Evolutionary conservation across 1,140 invertebrate genomes (phyloP).

Genomic region (Metopolophium dirhodum): DNA sequence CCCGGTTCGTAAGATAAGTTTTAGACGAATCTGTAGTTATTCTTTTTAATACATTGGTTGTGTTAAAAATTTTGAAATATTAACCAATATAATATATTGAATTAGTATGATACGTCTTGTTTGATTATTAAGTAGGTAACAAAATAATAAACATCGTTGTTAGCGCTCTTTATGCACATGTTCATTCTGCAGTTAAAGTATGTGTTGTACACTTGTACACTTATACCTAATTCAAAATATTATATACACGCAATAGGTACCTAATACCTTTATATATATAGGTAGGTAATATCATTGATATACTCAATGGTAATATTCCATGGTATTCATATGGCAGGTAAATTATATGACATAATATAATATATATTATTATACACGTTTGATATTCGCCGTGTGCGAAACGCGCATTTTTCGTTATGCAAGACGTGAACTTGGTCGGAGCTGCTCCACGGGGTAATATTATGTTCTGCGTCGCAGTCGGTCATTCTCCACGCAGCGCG

Average conservation of each 20-base stretch:
- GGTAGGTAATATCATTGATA: too few species aligned
- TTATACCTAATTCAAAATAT: background rate
- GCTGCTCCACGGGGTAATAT: background rate
- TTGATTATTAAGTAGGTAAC: background rate
- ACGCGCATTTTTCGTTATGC: background rate
- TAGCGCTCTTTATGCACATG: background rate
- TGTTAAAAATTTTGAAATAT: too few species aligned
- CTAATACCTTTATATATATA: too few species aligned
- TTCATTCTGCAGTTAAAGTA: background rate
- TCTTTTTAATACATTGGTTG: too few species aligned
- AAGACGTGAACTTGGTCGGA: background rate
- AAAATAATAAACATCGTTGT: background rate
- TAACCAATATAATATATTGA: too few species aligned
- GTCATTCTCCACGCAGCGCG: background rate
- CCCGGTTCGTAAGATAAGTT: too few species aligned
- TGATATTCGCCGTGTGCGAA: background rate
- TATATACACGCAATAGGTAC: too few species aligned
- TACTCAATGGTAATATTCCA: too few species aligned
- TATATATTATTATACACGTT: background rate
- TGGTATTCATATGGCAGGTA: background rate
- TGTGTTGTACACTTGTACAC: background rate
- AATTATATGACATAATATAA: background rate
- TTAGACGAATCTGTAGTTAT: too few species aligned
- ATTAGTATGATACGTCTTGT: background rate
- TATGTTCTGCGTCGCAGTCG: background rate